These are phyloP conservation scores for Ips nitidus DNA, from an alignment of 1,140 invertebrate genomes.

Conservation along the genomic window DNA sequence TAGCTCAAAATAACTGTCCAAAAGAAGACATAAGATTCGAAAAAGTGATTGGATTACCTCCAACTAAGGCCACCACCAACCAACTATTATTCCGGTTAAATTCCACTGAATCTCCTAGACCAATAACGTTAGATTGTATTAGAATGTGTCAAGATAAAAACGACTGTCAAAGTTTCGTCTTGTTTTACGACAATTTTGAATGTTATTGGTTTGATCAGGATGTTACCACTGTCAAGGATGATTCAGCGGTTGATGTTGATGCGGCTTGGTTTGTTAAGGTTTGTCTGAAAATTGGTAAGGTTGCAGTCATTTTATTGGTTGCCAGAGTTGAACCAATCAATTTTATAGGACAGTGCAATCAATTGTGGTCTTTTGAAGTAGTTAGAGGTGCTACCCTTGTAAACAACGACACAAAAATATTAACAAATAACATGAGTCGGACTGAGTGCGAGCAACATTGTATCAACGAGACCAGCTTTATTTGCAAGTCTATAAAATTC, in stretches of 20 bases:
- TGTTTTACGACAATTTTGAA: slow-evolving; percentile 51
- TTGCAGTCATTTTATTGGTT: background rate
- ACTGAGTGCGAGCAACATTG: slow-evolving; percentile 56
- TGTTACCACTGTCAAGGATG: slow-evolving; percentile 43
- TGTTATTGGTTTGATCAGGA: slow-evolving; percentile 54
- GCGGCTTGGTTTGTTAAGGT: slow-evolving; percentile 57
- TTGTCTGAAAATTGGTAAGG: slow-evolving; percentile 49
- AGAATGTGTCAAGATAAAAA: slow-evolving; percentile 51
- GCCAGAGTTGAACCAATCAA: background rate
- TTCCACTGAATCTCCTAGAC: slow-evolving; percentile 46
- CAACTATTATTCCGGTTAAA: slow-evolving; percentile 37
- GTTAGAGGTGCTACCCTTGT: slow-evolving; percentile 56
- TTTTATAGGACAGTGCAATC: slow-evolving; percentile 37
- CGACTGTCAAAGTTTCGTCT: slow-evolving; percentile 54
- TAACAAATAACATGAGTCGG: slow-evolving; percentile 51
- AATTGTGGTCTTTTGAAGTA: slow-evolving; percentile 55
- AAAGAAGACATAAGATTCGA: slow-evolving; percentile 44
- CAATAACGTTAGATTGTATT: slow-evolving; percentile 58
- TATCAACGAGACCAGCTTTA: slow-evolving; percentile 53
- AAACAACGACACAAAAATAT: slow-evolving; percentile 54
- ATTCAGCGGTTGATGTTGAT: slow-evolving; percentile 52
- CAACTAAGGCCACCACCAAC: slow-evolving; percentile 32
- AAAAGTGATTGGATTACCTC: slow-evolving; percentile 47
- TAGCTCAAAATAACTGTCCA: slow-evolving; percentile 33
- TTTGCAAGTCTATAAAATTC: slow-evolving; percentile 56